A percentile compares a stretch with the other conserved stretches of the same genome.
Evolutionary conservation across 2,888 invertebrate genomes (phyloP).

Genomic region (Sinohyriopsis cumingii): DNA sequence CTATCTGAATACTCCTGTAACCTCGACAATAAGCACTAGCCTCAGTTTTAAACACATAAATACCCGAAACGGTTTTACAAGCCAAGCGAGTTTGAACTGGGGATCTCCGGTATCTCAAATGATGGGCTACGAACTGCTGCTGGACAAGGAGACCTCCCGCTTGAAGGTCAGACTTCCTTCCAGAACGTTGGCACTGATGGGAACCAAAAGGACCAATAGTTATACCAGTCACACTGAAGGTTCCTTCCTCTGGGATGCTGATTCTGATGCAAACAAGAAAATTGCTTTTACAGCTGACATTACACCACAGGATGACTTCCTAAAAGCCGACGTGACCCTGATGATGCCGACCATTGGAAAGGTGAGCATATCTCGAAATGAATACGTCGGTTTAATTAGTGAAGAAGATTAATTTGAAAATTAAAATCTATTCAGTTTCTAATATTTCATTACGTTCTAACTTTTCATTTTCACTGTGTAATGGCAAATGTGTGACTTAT

Average conservation of each 20-base stretch:
- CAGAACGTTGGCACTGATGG: constrained; percentile 31
- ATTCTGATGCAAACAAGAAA: constrained; percentile 44
- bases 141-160: constrained; percentile 19
- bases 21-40: too few relatives aligned
- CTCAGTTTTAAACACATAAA: background rate
- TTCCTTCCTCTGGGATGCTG: constrained; percentile 52
- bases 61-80: constrained; percentile 3
- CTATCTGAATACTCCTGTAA: too few relatives aligned
- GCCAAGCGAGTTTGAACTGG: constrained; percentile 16
- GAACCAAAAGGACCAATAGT: constrained; percentile 17
- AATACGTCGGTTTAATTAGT: background rate
- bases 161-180: constrained; percentile 40
- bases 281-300: constrained; percentile 27
- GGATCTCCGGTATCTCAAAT: constrained; percentile 13
- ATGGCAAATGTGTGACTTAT: too few relatives aligned
- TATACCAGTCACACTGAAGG: constrained; percentile 14
- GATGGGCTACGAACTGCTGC: constrained; percentile 22
- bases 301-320: constrained; percentile 23
- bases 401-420: background rate
- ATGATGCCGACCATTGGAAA: constrained; percentile 45
- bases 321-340: constrained; percentile 40
- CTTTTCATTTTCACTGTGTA: too few relatives aligned
- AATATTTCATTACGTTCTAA: too few relatives aligned
- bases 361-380: constrained; percentile 25
- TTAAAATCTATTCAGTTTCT: too few relatives aligned